A percentile compares a stretch with the other conserved stretches of the same genome.
phyloP scores from a whole-genome alignment of 1,140 invertebrate species.

The Drepana arcuata region DNA sequence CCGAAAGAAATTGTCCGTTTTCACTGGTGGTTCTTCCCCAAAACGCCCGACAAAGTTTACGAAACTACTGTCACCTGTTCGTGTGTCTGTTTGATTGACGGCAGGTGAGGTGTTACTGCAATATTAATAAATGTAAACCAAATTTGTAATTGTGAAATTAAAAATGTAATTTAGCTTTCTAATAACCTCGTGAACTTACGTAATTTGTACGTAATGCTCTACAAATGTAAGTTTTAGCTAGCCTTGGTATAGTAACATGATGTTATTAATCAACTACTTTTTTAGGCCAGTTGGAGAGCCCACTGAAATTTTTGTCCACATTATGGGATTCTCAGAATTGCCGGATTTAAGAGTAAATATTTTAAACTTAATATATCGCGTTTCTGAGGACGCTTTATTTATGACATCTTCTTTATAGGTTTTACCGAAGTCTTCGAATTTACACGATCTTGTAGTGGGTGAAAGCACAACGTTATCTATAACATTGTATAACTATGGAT shows the following conservation, averaged over 20 bases:
- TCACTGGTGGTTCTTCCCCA: slow-evolving; percentile 61
- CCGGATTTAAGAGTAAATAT: slow-evolving; percentile 46
- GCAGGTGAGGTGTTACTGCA: slow-evolving; percentile 27
- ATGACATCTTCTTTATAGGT: slow-evolving; percentile 39
- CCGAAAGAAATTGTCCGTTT: slow-evolving; percentile 48
- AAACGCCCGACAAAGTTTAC: slow-evolving; percentile 37
- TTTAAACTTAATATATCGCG: slow-evolving; percentile 1
- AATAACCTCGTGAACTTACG: neutral
- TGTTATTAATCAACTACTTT: slow-evolving; percentile 7
- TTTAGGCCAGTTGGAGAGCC: slow-evolving; percentile 50
- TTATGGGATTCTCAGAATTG: slow-evolving; percentile 52
- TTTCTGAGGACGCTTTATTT: no score
- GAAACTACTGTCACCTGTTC: slow-evolving; percentile 46
- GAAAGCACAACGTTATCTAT: slow-evolving; percentile 28
- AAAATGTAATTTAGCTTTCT: neutral
- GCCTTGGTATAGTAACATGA: no score
- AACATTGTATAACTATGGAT: slow-evolving; percentile 49
- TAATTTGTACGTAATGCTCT: no score
- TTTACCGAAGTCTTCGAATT: slow-evolving; percentile 39
- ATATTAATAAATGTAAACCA: neutral
- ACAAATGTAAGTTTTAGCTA: no score
- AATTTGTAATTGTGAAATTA: neutral
- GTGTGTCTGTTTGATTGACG: slow-evolving; percentile 47
- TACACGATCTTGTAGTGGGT: slow-evolving; percentile 48
- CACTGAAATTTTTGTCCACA: slow-evolving; percentile 42